These are phyloP conservation scores for Limnodromus scolopaceus DNA, from an alignment of 2,797 vertebrate species.

Conservation along the genomic window DNA sequence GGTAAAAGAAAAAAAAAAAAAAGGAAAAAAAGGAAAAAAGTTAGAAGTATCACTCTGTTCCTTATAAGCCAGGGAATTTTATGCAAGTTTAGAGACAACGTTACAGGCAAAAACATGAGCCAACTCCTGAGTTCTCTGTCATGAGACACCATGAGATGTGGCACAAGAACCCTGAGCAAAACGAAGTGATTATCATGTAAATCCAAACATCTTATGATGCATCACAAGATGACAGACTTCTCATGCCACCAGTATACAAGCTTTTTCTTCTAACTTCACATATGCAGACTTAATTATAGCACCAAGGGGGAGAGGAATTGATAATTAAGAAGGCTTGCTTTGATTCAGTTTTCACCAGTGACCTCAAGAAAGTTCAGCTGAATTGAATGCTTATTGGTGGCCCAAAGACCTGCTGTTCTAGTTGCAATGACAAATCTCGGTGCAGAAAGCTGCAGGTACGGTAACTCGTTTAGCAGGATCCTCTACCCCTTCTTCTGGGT, in stretches of 20 bases:
- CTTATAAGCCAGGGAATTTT: not conserved
- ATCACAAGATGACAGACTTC: conserved; percentile 45
- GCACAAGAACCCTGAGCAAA: not conserved
- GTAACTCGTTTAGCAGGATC: conserved; percentile 48
- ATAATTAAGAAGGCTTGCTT: not conserved
- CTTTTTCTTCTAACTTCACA: conserved; percentile 8
- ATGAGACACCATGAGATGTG: conserved; percentile 26
- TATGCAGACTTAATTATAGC: not conserved
- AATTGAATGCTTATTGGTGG: not conserved
- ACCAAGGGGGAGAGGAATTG: not conserved
- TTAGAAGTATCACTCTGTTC: not conserved
- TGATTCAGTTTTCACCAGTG: not conserved
- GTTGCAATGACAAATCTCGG: not conserved
- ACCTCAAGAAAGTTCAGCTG: conserved; percentile 37
- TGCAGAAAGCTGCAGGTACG: not conserved
- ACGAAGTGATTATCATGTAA: conserved; percentile 3
- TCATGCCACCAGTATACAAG: not conserved
- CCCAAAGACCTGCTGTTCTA: not conserved
- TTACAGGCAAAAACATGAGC: not conserved
- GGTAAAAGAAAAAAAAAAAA: not conserved
- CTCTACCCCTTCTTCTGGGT: not conserved
- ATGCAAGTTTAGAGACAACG: not conserved
- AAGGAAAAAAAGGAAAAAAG: no score
- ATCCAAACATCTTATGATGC: conserved; percentile 27
- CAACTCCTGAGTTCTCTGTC: not conserved